Evolutionary conservation across 1,140 invertebrate species (phyloP).

Genomic region (Dryas iulia): DNA sequence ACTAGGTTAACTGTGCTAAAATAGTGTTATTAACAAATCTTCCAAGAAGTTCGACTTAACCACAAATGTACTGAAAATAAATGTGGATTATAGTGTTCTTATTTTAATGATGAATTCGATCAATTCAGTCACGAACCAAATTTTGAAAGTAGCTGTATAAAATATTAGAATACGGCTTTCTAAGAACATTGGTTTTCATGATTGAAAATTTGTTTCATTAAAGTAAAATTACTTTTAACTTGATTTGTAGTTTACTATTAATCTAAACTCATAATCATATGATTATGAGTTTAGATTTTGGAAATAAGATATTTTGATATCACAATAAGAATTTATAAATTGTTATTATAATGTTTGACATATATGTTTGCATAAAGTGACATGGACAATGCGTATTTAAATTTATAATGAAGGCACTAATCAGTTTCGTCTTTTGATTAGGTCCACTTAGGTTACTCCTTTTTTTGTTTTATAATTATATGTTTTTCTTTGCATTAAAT

Average conservation of each 20-base stretch:
- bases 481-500: too few relatives aligned
- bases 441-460: too few relatives aligned
- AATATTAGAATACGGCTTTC: neutral
- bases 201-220: neutral
- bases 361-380: too few relatives aligned
- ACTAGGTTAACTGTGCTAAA: neutral
- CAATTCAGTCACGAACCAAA: conserved; percentile 7
- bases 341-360: too few relatives aligned
- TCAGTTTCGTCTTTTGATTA: too few relatives aligned
- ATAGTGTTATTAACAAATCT: neutral
- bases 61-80: conserved; percentile 3
- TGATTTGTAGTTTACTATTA: neutral
- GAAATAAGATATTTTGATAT: too few relatives aligned
- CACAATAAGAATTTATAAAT: neutral
- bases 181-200: neutral
- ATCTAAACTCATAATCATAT: too few relatives aligned
- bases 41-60: conserved; percentile 5
- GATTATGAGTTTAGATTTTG: neutral
- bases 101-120: conserved; percentile 12
- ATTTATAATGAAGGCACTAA: too few relatives aligned
- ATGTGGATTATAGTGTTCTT: conserved; percentile 14
- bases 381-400: too few relatives aligned
- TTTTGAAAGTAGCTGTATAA: conserved; percentile 4
- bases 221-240: too few relatives aligned
- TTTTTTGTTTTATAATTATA: too few relatives aligned